Evolutionary conservation across 1,140 invertebrate species (phyloP).

Genomic region (Orchesella cincta): DNA sequence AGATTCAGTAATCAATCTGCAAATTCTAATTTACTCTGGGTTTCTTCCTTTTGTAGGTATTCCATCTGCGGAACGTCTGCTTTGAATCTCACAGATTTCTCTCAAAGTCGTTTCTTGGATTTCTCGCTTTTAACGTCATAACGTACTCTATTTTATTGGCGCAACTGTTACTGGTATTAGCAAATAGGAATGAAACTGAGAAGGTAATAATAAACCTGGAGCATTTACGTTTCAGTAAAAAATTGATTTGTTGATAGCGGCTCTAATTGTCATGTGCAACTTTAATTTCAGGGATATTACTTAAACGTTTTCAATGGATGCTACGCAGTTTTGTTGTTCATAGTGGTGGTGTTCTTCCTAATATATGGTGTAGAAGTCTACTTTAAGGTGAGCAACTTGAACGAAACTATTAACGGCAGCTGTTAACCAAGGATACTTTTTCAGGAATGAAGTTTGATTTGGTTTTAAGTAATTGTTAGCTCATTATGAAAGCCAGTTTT

Average conservation of each 20-base stretch:
- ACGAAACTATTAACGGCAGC: too few species aligned
- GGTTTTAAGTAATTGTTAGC: too few species aligned
- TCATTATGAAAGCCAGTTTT: too few species aligned
- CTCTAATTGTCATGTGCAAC: not conserved
- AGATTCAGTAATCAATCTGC: too few species aligned
- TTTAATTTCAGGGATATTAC: conserved; percentile 67
- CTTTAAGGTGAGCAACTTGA: conserved; percentile 74
- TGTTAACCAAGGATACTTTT: too few species aligned
- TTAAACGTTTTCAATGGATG: conserved; percentile 86
- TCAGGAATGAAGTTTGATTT: too few species aligned
- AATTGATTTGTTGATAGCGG: not conserved
- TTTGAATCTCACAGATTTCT: conserved; percentile 86
- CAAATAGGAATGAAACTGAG: conserved; percentile 65
- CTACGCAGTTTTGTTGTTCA: conserved; percentile 84
- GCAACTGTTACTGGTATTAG: conserved; percentile 65
- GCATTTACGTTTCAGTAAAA: not conserved
- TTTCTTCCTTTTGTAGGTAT: conserved; percentile 73
- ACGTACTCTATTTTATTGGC: conserved; percentile 81
- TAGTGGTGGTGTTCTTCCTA: conserved; percentile 89
- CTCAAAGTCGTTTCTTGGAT: conserved; percentile 89
- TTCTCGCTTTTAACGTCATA: conserved; percentile 85
- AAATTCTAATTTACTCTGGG: conserved; percentile 42
- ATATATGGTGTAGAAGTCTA: conserved; percentile 94
- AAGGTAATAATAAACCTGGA: conserved; percentile 59
- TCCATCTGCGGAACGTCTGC: conserved; percentile 82